Evolutionary conservation across 2,113 vertebrate species (phyloP), one percentile per base, ranked within the genome.

Genomic region (Chionomys nivalis): DNA sequence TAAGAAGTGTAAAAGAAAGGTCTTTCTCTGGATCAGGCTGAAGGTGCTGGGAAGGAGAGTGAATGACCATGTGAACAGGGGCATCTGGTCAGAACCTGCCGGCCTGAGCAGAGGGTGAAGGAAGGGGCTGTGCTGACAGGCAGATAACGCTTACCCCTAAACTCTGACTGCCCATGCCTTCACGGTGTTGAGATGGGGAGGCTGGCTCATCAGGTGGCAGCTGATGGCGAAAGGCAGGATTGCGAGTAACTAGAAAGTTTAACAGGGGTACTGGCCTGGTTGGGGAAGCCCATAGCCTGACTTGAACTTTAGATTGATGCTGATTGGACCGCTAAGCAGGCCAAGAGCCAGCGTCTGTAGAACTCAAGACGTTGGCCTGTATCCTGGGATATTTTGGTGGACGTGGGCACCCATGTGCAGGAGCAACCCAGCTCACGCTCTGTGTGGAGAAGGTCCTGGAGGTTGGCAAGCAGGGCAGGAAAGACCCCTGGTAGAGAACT

Each of bases 371-470:
- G 0, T 66, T 95, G 92, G 90, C 93, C 31, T 42, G 61, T 31
- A 28, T 90, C 78, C 90, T 85, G 94, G 93, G 11, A 24, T 19
- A 23, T 39, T 78, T 91, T 33, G 63, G 89, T 76, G 81, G 21
- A 13, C 10, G 5, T 2, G 11, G 39, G 2, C 42, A 42, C 95
- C 92, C 91, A 82, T 94, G 77, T 70, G 72, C n/a, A 79, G 79
- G 63, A 92, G 68, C 88, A 85, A 33, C 73, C 73, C 82, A 52
- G 91, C 90, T 91, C 85, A 55, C 47, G 52, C 68, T 91, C 68
- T 90, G 28, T 3, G 28, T 93, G 96, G 95, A 97, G 90, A 95
- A 70, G 42, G 49, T 88, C 97, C 93, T 88, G 90, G 70, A 68
- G 21, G 70, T 91, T 96, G 88, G 94, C 90, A 93, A 92, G 76